A percentile compares a stretch with the other conserved stretches of the same genome.
Evolutionary conservation across 2,797 vertebrate species (phyloP).

Genomic region (Trichosurus vulpecula): DNA sequence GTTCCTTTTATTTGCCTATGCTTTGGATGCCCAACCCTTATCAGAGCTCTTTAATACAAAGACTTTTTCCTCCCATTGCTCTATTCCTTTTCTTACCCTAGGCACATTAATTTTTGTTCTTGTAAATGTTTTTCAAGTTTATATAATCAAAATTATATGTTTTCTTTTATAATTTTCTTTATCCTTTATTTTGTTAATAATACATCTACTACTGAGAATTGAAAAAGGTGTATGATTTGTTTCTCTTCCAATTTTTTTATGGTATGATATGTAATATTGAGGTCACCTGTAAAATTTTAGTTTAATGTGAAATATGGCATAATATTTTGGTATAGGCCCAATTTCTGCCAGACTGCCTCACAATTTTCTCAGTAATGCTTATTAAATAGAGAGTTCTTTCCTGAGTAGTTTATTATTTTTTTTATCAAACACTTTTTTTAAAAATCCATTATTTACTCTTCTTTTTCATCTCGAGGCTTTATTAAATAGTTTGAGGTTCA

Average conservation of each 20-base stretch:
- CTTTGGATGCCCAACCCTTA: neutral
- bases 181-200: neutral
- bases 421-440: neutral
- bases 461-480: neutral
- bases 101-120: neutral
- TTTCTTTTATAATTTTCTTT: neutral
- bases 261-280: neutral
- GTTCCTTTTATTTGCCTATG: neutral
- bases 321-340: neutral
- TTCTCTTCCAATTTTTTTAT: neutral
- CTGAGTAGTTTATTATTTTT: neutral
- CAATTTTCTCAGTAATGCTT: neutral
- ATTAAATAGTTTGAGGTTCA: neutral
- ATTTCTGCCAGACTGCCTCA: neutral
- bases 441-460: neutral
- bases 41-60: neutral
- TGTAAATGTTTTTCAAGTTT: neutral
- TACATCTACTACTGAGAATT: neutral
- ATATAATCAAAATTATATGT: neutral
- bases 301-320: neutral
- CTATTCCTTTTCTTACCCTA: neutral
- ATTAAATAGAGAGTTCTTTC: neutral
- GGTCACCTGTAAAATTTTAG: neutral
- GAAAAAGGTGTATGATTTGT: neutral
- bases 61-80: neutral